Percentiles rank a stretch among this genome's conserved stretches.
Conservation (phyloP, 1,140 invertebrate species). For the Teleogryllus occipitalis region DNA sequence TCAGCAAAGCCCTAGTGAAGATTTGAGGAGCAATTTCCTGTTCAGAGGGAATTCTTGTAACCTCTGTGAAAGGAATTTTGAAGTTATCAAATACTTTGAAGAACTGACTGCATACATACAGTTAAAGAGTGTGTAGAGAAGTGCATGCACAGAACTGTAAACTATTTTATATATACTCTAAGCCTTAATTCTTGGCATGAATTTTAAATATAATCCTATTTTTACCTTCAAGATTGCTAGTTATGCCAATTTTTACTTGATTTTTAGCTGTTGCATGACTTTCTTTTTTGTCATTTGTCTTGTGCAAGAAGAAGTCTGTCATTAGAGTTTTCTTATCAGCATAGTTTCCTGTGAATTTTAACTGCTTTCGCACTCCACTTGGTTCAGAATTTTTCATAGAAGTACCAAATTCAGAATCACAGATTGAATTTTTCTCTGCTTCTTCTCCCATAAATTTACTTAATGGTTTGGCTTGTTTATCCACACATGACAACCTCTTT, state of each 20-base stretch:
- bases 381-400: background rate
- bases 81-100: no score
- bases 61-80: no score
- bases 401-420: background rate
- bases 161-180: background rate
- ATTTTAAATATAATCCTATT: background rate
- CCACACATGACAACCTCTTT: background rate
- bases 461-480: background rate
- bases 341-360: background rate
- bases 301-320: background rate
- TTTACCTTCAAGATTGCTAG: background rate
- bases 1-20: no score
- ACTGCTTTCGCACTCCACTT: background rate
- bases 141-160: background rate
- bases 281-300: background rate
- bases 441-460: background rate
- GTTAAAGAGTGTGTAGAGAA: no score
- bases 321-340: background rate
- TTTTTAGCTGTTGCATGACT: background rate
- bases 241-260: background rate
- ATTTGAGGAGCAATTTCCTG: no score
- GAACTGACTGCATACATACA: no score
- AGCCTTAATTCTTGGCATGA: background rate
- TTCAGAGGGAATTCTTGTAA: no score
- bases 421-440: background rate